phyloP scores from a whole-genome alignment of 2,113 vertebrate species.

The Gobiocypris rarus region DNA sequence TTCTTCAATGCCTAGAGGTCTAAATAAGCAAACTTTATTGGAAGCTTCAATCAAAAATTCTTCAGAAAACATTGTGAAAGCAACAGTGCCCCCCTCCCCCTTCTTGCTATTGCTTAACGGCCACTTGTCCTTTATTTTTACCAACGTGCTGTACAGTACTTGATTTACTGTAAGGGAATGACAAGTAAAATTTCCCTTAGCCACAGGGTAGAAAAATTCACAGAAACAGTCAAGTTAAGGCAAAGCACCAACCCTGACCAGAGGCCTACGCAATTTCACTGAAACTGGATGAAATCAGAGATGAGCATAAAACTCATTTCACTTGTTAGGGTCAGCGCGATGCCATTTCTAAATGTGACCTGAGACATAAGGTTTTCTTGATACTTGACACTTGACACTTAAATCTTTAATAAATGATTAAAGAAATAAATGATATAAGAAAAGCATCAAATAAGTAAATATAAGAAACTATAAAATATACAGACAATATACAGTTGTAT shows the following conservation, averaged over 20 bases:
- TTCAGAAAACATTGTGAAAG: not conserved
- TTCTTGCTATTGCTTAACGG: not conserved
- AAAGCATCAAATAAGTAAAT: not conserved
- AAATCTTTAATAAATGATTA: no score
- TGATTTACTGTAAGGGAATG: constrained; percentile 30
- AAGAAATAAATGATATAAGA: not conserved
- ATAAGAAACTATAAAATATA: no score
- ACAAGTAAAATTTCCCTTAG: constrained; percentile 22
- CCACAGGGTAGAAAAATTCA: constrained; percentile 34
- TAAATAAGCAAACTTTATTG: not conserved
- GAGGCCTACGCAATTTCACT: not conserved
- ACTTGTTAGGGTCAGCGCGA: not conserved
- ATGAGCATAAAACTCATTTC: not conserved
- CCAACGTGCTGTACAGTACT: not conserved
- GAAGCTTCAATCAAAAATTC: not conserved
- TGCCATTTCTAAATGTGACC: not conserved
- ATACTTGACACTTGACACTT: not conserved
- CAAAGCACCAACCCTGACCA: constrained; percentile 28
- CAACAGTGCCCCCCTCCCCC: not conserved
- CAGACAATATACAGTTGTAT: no score
- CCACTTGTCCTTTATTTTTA: not conserved
- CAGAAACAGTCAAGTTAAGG: constrained; percentile 45
- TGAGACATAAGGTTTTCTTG: not conserved
- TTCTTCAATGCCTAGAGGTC: not conserved
- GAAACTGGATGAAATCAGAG: constrained; percentile 20